A percentile compares a stretch with the other conserved stretches of the same genome.
phyloP scores from a whole-genome alignment of 2,888 invertebrate species.

The Lasioglossum leucozonium region DNA sequence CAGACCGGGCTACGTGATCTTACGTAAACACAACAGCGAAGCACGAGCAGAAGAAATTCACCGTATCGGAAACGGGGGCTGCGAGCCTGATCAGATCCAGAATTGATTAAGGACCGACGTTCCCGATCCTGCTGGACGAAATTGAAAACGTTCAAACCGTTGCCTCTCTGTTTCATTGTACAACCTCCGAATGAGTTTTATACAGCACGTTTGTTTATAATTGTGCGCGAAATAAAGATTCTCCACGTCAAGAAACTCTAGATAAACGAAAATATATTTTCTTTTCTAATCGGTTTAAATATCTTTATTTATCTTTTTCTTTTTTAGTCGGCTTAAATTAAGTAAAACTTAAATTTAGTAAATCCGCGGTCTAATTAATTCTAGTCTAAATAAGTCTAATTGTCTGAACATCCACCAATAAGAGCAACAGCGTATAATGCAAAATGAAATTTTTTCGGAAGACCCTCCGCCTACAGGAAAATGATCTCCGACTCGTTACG shows the following conservation, averaged over 20 bases:
- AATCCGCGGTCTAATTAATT: no score
- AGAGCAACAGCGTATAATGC: neutral
- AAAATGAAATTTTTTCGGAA: neutral
- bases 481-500: no score
- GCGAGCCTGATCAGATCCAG: neutral
- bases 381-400: no score
- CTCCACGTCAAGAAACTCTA: no score
- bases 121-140: neutral
- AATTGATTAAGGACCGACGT: neutral
- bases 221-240: no score
- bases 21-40: constrained; percentile 36
- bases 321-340: no score
- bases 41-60: constrained; percentile 22
- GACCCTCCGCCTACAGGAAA: neutral
- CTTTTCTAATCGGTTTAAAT: no score
- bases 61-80: neutral
- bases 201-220: no score
- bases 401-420: no score
- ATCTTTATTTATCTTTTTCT: no score
- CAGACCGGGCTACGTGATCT: constrained; percentile 32
- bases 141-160: constrained; percentile 5
- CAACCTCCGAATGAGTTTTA: neutral
- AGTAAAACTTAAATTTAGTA: no score
- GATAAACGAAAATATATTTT: no score
- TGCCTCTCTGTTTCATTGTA: neutral